Evolutionary conservation across 2,113 vertebrate genomes (phyloP).

Genomic region (Agapornis roseicollis): DNA sequence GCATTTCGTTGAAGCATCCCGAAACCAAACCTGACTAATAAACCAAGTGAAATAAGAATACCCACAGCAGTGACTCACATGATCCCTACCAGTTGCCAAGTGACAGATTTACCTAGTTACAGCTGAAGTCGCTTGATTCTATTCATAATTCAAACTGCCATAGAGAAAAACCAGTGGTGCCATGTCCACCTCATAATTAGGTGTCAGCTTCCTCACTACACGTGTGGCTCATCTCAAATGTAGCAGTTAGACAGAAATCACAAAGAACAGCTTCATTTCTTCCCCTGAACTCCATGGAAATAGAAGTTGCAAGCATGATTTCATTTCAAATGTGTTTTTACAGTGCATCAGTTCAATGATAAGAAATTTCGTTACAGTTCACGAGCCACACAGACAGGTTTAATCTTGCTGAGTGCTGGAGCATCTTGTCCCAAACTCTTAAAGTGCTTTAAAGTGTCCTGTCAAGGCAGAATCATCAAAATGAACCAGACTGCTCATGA

Average conservation of each 20-base stretch:
- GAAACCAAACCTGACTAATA: not conserved
- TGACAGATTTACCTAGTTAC: constrained; percentile 21
- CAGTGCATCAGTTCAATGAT: not conserved
- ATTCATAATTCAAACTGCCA: not conserved
- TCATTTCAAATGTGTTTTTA: not conserved
- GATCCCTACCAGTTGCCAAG: not conserved
- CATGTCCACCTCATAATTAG: not conserved
- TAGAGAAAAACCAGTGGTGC: not conserved
- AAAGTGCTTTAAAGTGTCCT: not conserved
- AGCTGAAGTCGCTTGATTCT: constrained; percentile 9
- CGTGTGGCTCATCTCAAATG: not conserved
- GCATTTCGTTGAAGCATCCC: not conserved
- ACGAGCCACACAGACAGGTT: not conserved
- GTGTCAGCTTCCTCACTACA: not conserved
- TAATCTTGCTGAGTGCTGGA: not conserved
- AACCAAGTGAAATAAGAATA: not conserved
- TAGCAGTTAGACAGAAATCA: not conserved
- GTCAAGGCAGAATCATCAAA: not conserved
- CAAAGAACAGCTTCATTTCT: not conserved
- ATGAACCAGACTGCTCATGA: not conserved
- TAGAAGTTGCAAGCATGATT: not conserved
- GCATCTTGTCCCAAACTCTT: not conserved
- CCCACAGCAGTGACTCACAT: not conserved
- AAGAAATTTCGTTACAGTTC: not conserved
- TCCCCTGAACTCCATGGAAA: not conserved